Percentiles rank a stretch among this genome's conserved stretches.
These are phyloP conservation scores for Amniataba percoides DNA, from an alignment of 2,797 vertebrate genomes.

Conservation along the genomic window DNA sequence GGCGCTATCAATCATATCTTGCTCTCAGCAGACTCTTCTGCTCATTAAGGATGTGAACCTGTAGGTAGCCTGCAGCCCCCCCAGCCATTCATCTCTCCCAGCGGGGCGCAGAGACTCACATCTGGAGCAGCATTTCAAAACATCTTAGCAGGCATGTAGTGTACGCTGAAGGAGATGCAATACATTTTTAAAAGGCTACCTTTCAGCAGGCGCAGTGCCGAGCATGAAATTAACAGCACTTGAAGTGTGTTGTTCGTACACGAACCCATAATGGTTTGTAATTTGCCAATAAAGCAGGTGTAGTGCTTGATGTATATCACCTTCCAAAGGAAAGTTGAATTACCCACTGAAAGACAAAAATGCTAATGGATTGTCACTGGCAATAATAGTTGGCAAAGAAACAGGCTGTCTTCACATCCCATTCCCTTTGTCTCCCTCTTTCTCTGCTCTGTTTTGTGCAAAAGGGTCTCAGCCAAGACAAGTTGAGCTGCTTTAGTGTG, in stretches of 20 bases:
- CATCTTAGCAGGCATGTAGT: conserved; percentile 59
- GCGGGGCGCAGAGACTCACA: conserved; percentile 70
- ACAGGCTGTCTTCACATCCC: conserved; percentile 44
- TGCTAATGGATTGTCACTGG: conserved; percentile 12
- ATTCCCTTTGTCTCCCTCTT: conserved; percentile 54
- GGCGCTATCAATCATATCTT: conserved; percentile 77
- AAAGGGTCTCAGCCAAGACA: conserved; percentile 65
- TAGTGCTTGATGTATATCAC: conserved; percentile 5
- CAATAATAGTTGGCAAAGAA: conserved; percentile 42
- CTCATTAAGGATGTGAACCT: conserved; percentile 80
- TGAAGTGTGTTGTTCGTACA: conserved; percentile 33
- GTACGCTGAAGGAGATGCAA: conserved; percentile 38
- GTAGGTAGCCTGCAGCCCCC: conserved; percentile 76
- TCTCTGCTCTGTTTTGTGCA: conserved; percentile 57
- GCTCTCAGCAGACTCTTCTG: conserved; percentile 76
- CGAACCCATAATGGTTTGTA: conserved; percentile 15
- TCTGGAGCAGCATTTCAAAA: conserved; percentile 77
- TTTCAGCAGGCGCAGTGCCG: conserved; percentile 46
- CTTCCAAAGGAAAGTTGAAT: conserved; percentile 20
- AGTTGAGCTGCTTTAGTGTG: conserved; percentile 66
- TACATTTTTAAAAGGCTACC: conserved; percentile 51
- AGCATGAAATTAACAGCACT: conserved; percentile 45
- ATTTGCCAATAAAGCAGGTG: conserved; percentile 48
- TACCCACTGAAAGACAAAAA: conserved; percentile 18
- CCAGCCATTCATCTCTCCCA: conserved; percentile 75